Evolutionary conservation across 2,888 invertebrate species (phyloP), one percentile per base, ranked within the genome.

Genomic region (Stenichneumon culpator): DNA sequence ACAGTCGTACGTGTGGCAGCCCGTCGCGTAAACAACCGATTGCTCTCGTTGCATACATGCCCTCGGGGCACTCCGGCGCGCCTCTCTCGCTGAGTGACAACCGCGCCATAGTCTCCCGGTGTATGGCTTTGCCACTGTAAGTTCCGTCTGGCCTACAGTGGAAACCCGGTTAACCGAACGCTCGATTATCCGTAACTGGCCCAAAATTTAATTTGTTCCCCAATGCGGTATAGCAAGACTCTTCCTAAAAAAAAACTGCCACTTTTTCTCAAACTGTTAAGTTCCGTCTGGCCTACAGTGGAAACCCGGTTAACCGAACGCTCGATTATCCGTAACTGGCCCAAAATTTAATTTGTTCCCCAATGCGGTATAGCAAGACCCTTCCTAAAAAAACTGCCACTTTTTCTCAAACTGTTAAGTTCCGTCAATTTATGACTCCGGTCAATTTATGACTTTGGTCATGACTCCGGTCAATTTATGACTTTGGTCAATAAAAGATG

Each of bases 21-120:
- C 14, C 47, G 68, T 22, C 68, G 47, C 50, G 69, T 69, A 69
- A 47, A 25, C 69, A 52, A 70, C 54, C 22, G 19, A 72, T 52
- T 57, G 39, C 57, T 32, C 54, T 19, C 32, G 16, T 54, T 57
- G 54, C 72, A 54, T 39, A 36, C 72, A 36, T 36, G 36, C 19
- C 22, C 57, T 14, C 57, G 57, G 11, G 57, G 25, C 57, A 9
- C 57, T 7, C 22, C 57, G 57, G 9, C 11, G 57, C 25, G 57
- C 4, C 25, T 22, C 57, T 14, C 25, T 22, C 25, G 25, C 57
- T 9, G 57, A 57, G 22, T 57, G 25, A 57, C 57, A 57, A 57
- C 57, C 22, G 57, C 57, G 25, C 54, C n/a, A 22, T 25, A 57
- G 57, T 14, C 11, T 57, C 57, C 11, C 57, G 25, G 57, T 54